Evolutionary conservation across 2,113 vertebrate genomes (phyloP), one percentile per base, ranked within the genome.

Genomic region (Sinocyclocheilus anophthalmus): DNA sequence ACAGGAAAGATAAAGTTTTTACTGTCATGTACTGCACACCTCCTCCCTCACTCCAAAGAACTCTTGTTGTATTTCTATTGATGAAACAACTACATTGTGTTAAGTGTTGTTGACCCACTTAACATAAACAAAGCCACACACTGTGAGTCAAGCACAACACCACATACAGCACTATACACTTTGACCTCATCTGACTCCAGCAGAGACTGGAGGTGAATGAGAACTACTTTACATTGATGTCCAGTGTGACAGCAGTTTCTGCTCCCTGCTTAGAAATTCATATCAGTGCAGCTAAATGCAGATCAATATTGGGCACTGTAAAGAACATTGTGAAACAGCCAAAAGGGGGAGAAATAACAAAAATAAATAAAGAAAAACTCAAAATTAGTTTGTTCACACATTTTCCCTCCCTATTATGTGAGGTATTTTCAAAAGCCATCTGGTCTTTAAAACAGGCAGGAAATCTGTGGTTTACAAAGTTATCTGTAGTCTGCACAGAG

Each of bases 41-140:
- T 30, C 57, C 42, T 59, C 48, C 22, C 57, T n/a, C 10, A 20
- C 3, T 22, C 48, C 5, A 20, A 76, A 59, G 22, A 7, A n/a
- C 20, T 48, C 12, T n/a, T 24, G 45, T 18, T 81, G 37, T 61
- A 53, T 22, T 12, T 57, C 45, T n/a, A 30, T 63, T 65, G 53
- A 67, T 24, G 39, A 69, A 79, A 78, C 76, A 79, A 69, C 75
- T 39, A 39, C 45, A 39, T 78, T 79, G 61, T 70, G 50, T 77
- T 6, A 33, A 30, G 30, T 30, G 30, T 33, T 61, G 33, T 22
- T 78, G 39, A 85, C 30, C 39, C 72, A 83, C 79, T 79, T 86
- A 42, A 61, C 55, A 53, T 88, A 65, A 76, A 80, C 42, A 80
- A 84, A 79, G 65, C 33, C 20, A 22, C 48, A 77, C 13, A 57